phyloP scores from a whole-genome alignment of 2,888 invertebrate species.

The Flabesymbios commensalis region DNA sequence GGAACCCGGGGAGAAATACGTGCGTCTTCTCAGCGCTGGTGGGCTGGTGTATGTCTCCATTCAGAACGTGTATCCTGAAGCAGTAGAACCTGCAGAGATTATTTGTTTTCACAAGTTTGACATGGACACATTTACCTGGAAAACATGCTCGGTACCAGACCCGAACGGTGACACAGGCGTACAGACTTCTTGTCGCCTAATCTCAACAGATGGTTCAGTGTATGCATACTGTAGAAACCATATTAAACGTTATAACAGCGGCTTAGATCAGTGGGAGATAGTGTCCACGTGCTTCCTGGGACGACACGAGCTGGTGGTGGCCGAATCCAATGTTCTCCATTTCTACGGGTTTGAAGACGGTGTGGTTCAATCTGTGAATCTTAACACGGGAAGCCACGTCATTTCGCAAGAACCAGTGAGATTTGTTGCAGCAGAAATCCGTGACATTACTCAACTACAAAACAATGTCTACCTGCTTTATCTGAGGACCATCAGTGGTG shows the following conservation, averaged over 20 bases:
- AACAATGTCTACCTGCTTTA: slow-evolving; percentile 26
- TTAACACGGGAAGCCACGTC: slow-evolving; percentile 22
- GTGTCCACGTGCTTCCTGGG: slow-evolving; percentile 16
- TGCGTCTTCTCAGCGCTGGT: slow-evolving; percentile 8
- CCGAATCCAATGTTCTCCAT: slow-evolving; percentile 17
- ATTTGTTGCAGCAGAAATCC: slow-evolving; percentile 20
- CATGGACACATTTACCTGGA: slow-evolving; percentile 21
- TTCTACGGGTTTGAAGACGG: slow-evolving; percentile 29
- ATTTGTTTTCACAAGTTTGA: slow-evolving; percentile 15
- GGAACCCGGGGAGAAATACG: not conserved
- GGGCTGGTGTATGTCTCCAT: slow-evolving; percentile 17
- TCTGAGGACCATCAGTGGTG: slow-evolving; percentile 22
- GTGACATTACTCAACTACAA: slow-evolving; percentile 20
- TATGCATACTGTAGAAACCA: slow-evolving; percentile 23
- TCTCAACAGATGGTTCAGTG: slow-evolving; percentile 18
- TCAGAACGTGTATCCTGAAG: slow-evolving; percentile 11
- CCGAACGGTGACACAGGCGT: no score
- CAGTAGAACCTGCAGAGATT: slow-evolving; percentile 17
- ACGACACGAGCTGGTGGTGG: slow-evolving; percentile 29
- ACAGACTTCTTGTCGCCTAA: slow-evolving; percentile 12
- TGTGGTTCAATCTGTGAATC: slow-evolving; percentile 14
- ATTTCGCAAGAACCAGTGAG: slow-evolving; percentile 27
- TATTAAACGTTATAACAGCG: slow-evolving; percentile 20
- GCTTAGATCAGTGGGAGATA: slow-evolving; percentile 18
- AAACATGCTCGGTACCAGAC: slow-evolving; percentile 20